Percentiles rank a stretch among this genome's conserved stretches.
Conservation (phyloP, 2,888 invertebrate species). For the Masnerella sp. region DNA sequence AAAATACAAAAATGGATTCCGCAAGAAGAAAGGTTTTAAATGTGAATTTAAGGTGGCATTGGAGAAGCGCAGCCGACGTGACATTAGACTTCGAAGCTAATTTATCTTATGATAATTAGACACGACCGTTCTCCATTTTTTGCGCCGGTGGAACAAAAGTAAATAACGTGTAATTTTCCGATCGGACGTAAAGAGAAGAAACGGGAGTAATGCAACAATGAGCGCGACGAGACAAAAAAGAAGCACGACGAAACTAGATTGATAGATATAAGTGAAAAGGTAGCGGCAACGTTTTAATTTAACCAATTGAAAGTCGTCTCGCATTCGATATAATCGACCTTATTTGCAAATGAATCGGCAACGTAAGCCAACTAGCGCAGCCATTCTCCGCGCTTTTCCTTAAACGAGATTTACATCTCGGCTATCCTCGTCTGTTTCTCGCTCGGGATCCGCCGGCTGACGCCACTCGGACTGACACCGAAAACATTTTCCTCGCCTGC, state of each 20-base stretch:
- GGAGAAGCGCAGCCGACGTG: too few species aligned
- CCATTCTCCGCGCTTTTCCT: conserved; percentile 35
- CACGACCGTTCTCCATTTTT: neutral
- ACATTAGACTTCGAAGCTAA: neutral
- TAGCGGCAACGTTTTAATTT: conserved; percentile 54
- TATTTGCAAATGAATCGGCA: conserved; percentile 71
- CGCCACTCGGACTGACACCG: conserved; percentile 46
- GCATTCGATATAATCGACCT: conserved; percentile 71
- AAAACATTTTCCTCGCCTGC: conserved; percentile 49
- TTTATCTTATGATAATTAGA: conserved; percentile 6
- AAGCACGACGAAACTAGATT: conserved; percentile 21
- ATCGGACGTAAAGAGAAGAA: conserved; percentile 29
- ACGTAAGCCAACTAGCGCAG: conserved; percentile 43
- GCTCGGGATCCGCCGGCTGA: conserved; percentile 38
- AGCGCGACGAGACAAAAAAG: conserved; percentile 24
- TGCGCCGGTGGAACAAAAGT: conserved; percentile 1
- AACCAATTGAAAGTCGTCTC: conserved; percentile 65
- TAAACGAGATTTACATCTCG: conserved; percentile 56
- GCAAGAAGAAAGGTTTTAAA: too few species aligned
- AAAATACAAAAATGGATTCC: too few species aligned
- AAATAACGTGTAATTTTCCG: conserved; percentile 32
- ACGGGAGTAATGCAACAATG: conserved; percentile 35
- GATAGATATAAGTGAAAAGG: conserved; percentile 46
- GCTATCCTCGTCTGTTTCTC: conserved; percentile 42
- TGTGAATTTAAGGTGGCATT: too few species aligned